Evolutionary conservation across 2,113 vertebrate species (phyloP).

Genomic region (Ptychochromis oligacanthus): DNA sequence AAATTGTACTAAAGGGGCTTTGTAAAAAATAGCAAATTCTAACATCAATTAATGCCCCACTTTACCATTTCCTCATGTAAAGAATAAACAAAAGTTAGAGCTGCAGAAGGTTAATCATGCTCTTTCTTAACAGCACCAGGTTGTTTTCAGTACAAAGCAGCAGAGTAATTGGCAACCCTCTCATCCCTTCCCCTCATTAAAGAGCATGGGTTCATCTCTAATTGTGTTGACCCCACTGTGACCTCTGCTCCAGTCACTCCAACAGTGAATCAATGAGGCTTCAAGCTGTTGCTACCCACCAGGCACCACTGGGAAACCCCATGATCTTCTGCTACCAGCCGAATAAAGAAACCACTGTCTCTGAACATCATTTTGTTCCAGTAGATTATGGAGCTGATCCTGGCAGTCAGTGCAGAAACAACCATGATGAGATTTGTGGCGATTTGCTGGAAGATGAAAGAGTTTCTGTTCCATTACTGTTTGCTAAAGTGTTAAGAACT

Average conservation of each 20-base stretch:
- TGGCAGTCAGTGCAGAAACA: background rate
- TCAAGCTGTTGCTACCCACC: conserved; percentile 33
- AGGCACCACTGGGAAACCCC: conserved; percentile 21
- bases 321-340: background rate
- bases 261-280: conserved; percentile 48
- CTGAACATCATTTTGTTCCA: background rate
- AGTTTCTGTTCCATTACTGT: conserved; percentile 20
- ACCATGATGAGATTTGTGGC: conserved; percentile 12
- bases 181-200: conserved; percentile 62
- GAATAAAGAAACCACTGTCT: conserved; percentile 41
- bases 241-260: conserved; percentile 47
- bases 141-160: conserved; percentile 44
- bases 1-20: background rate
- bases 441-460: conserved; percentile 26
- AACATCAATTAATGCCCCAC: background rate
- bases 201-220: conserved; percentile 53
- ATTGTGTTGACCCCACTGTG: conserved; percentile 50
- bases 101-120: conserved; percentile 44
- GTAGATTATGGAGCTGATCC: conserved; percentile 13
- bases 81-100: conserved; percentile 37
- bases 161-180: conserved; percentile 59
- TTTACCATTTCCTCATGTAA: background rate
- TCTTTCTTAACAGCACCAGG: conserved; percentile 25
- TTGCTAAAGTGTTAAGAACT: conserved; percentile 29
- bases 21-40: background rate